A percentile compares a stretch with the other conserved stretches of the same genome.
Conservation (phyloP, 1,140 invertebrate species). For the Planococcus citri region DNA sequence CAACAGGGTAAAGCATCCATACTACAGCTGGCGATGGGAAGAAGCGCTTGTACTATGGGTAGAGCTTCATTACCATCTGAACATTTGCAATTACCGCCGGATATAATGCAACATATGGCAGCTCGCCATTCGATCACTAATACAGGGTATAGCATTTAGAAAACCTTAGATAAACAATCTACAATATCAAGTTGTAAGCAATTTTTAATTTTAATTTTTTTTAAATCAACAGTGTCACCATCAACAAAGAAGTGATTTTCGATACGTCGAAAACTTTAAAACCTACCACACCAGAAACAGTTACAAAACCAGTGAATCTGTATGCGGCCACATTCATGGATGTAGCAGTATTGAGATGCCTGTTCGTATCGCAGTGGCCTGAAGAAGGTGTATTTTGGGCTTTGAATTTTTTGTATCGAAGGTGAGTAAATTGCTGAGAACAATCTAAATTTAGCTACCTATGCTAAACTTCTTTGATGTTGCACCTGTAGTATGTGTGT, state of each 20-base stretch:
- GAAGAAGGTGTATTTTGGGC: conserved; percentile 98
- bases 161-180: background rate
- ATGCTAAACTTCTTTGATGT: no score
- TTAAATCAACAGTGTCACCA: conserved; percentile 11
- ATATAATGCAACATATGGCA: background rate
- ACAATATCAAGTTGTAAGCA: background rate
- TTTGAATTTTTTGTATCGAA: conserved; percentile 79
- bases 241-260: conserved; percentile 16
- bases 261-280: conserved; percentile 17
- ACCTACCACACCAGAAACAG: conserved; percentile 10
- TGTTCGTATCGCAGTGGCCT: conserved; percentile 95
- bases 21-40: background rate
- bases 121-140: background rate
- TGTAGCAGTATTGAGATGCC: conserved; percentile 84
- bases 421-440: conserved; percentile 44
- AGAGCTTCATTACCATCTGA: background rate
- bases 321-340: conserved; percentile 89
- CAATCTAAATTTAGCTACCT: background rate
- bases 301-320: conserved; percentile 42
- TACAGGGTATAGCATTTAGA: background rate
- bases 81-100: background rate
- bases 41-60: background rate
- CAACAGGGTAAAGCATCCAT: background rate
- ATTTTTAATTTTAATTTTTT: background rate
- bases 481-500: no score